phyloP scores from a whole-genome alignment of 53 echinoderm and acorn worm species.

The Paracentrotus lividus region DNA sequence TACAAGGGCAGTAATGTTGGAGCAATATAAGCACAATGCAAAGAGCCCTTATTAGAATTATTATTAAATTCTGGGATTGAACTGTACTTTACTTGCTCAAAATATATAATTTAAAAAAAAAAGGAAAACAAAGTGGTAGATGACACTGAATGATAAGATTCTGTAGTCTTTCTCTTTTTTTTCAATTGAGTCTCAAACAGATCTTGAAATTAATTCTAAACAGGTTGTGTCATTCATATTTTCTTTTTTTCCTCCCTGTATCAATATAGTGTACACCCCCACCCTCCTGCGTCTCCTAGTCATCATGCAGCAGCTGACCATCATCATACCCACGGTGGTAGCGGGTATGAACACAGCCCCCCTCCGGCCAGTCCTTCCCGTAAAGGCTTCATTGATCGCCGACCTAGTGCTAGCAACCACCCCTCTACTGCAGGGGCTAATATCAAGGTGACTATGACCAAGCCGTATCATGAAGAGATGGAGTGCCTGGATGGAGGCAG shows the following conservation, averaged over 20 bases:
- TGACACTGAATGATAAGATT: too few relatives aligned
- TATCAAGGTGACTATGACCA: slow-evolving; percentile 65
- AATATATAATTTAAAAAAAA: too few relatives aligned
- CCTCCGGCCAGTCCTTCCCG: slow-evolving; percentile 76
- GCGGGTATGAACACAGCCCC: slow-evolving; percentile 71
- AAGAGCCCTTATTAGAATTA: too few relatives aligned
- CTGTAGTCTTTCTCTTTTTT: too few relatives aligned
- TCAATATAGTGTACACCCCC: slow-evolving; percentile 70
- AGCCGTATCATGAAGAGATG: slow-evolving; percentile 61
- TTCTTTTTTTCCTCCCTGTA: neutral
- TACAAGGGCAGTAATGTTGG: too few relatives aligned
- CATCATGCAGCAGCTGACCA: slow-evolving; percentile 37
- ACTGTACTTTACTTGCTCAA: too few relatives aligned
- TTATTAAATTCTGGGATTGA: too few relatives aligned
- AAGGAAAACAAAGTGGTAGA: too few relatives aligned
- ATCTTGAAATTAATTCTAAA: too few relatives aligned
- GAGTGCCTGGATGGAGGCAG: slow-evolving; percentile 57
- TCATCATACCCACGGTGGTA: neutral
- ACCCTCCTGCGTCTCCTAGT: slow-evolving; percentile 68
- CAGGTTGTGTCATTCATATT: neutral
- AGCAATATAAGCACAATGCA: too few relatives aligned
- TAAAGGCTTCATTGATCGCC: slow-evolving; percentile 62
- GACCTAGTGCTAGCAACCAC: slow-evolving; percentile 46
- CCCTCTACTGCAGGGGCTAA: slow-evolving; percentile 34
- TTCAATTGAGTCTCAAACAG: too few relatives aligned